Percentiles rank a stretch among this genome's conserved stretches.
These are phyloP conservation scores for Bos indicus DNA, from an alignment of 2,113 vertebrate genomes.

Conservation along the genomic window DNA sequence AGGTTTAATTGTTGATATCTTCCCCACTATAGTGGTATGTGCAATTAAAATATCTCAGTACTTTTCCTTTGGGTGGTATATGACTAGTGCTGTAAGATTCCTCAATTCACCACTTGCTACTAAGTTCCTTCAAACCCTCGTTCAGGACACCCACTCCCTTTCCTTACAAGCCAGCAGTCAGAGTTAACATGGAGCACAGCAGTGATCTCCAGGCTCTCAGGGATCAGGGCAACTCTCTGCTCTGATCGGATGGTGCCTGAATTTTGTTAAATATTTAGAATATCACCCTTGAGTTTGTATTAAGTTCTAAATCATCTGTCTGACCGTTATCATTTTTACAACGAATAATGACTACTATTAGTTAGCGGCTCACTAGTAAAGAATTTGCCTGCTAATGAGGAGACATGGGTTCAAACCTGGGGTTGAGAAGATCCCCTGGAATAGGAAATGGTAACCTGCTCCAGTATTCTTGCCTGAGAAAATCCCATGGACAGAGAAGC, in stretches of 20 bases:
- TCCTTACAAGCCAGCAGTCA: neutral
- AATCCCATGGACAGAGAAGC: no score
- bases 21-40: neutral
- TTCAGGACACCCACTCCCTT: neutral
- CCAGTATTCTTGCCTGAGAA: neutral
- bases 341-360: constrained; percentile 14
- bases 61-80: neutral
- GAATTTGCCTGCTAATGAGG: neutral
- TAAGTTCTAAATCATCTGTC: constrained; percentile 5
- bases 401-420: neutral
- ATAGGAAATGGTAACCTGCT: neutral
- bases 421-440: neutral
- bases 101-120: neutral
- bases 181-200: neutral
- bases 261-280: constrained; percentile 8
- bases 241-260: neutral
- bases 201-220: neutral
- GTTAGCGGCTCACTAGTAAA: neutral
- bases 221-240: neutral
- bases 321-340: neutral
- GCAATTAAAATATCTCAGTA: neutral
- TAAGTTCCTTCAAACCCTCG: neutral
- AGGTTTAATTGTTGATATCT: constrained; percentile 17
- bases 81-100: neutral
- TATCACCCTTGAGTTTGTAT: neutral